These are phyloP conservation scores for Antheraea yamamai DNA, from an alignment of 2,888 invertebrate species.

Conservation along the genomic window DNA sequence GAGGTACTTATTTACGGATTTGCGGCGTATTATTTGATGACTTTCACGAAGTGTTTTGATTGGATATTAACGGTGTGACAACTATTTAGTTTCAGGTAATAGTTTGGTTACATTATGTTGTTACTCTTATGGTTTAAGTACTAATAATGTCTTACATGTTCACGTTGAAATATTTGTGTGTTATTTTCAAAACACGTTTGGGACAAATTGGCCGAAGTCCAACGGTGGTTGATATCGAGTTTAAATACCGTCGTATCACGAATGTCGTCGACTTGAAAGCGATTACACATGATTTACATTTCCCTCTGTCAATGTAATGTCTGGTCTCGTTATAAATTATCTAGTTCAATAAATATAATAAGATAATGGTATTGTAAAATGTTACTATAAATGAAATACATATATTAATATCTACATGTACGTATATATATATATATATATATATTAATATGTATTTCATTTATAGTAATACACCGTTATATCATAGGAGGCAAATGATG, in stretches of 20 bases:
- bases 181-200: constrained; percentile 53
- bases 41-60: neutral
- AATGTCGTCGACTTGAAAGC: constrained; percentile 59
- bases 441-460: too few species aligned
- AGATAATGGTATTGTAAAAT: constrained; percentile 22
- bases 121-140: constrained; percentile 3
- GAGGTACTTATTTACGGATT: constrained; percentile 8
- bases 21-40: constrained; percentile 13
- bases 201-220: constrained; percentile 65
- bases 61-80: neutral
- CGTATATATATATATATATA: too few species aligned
- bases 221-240: constrained; percentile 59
- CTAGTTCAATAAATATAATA: constrained; percentile 17
- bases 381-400: constrained; percentile 1
- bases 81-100: constrained; percentile 1
- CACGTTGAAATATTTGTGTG: constrained; percentile 34
- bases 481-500: too few species aligned
- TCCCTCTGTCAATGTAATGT: constrained; percentile 52
- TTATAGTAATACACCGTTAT: too few species aligned
- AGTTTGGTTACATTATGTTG: constrained; percentile 1
- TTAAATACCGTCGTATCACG: constrained; percentile 64
- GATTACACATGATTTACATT: constrained; percentile 67
- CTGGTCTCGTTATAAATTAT: constrained; percentile 22
- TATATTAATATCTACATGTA: neutral
- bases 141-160: constrained; percentile 23